These are phyloP conservation scores for Standfussiana lucernea DNA, from an alignment of 2,888 invertebrate species.

Conservation along the genomic window DNA sequence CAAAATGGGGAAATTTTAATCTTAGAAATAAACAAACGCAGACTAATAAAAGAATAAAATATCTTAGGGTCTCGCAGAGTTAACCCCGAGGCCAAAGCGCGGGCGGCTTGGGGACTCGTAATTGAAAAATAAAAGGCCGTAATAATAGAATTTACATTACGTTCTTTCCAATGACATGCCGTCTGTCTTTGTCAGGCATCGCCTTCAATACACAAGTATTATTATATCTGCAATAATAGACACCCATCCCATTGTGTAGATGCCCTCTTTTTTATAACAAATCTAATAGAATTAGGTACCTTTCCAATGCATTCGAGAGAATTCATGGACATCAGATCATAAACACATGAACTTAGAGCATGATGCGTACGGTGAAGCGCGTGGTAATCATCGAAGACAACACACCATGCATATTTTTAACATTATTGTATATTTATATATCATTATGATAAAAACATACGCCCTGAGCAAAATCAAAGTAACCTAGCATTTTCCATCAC, in stretches of 20 bases:
- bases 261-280: slow-evolving; percentile 27
- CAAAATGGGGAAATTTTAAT: slow-evolving; percentile 39
- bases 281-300: slow-evolving; percentile 7
- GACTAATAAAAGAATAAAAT: slow-evolving; percentile 73
- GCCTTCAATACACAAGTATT: slow-evolving; percentile 74
- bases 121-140: slow-evolving; percentile 91
- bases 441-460: slow-evolving; percentile 21
- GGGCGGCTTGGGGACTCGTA: slow-evolving; percentile 84
- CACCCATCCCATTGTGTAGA: slow-evolving; percentile 68
- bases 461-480: slow-evolving; percentile 58
- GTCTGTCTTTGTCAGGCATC: slow-evolving; percentile 87
- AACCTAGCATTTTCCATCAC: slow-evolving; percentile 61
- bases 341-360: not conserved
- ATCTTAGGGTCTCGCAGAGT: slow-evolving; percentile 80
- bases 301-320: slow-evolving; percentile 6
- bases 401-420: not conserved
- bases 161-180: slow-evolving; percentile 88
- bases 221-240: slow-evolving; percentile 72
- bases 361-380: not conserved
- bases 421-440: not conserved
- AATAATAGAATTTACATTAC: slow-evolving; percentile 91
- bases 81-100: slow-evolving; percentile 84
- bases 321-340: not conserved
- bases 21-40: slow-evolving; percentile 66
- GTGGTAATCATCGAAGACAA: not conserved